phyloP scores from a whole-genome alignment of 92 coral and sea anemone species.

The Phenganax marumi region DNA sequence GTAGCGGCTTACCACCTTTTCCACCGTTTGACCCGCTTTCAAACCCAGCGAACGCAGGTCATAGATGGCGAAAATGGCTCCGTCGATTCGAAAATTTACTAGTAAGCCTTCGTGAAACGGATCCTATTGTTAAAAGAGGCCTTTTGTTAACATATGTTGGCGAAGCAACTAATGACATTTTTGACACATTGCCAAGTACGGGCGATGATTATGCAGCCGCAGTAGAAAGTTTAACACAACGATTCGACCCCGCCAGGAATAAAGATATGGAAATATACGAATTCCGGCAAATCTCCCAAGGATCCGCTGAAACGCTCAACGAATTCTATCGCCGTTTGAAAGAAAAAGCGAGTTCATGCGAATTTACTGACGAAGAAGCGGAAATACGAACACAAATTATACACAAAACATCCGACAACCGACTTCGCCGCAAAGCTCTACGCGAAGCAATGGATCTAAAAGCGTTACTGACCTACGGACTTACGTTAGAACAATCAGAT shows the following conservation, averaged over 20 bases:
- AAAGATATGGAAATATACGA: slow-evolving; percentile 23
- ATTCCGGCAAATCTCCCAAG: slow-evolving; percentile 33
- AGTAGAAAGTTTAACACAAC: slow-evolving; percentile 20
- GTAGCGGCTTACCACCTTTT: slow-evolving; percentile 55
- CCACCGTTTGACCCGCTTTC: slow-evolving; percentile 54
- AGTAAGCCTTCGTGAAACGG: slow-evolving; percentile 44
- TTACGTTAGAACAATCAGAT: slow-evolving; percentile 5
- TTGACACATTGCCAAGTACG: slow-evolving; percentile 44
- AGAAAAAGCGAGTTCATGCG: slow-evolving; percentile 14
- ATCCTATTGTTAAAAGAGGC: slow-evolving; percentile 33
- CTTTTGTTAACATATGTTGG: slow-evolving; percentile 45
- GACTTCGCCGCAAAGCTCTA: slow-evolving; percentile 2
- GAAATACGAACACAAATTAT: slow-evolving; percentile 14
- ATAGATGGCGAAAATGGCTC: slow-evolving; percentile 43
- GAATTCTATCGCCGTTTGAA: too few relatives aligned
- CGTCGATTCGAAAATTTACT: slow-evolving; percentile 41
- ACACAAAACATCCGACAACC: background rate
- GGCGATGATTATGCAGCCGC: slow-evolving; percentile 37
- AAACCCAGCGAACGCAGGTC: slow-evolving; percentile 34
- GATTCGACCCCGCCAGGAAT: slow-evolving; percentile 16
- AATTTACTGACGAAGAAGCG: slow-evolving; percentile 51
- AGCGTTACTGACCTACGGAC: background rate
- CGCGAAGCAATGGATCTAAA: background rate
- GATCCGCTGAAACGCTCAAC: slow-evolving; percentile 14
- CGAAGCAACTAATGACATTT: slow-evolving; percentile 41